phyloP scores from a whole-genome alignment of 2,888 invertebrate species.

The Graphium colonna region DNA sequence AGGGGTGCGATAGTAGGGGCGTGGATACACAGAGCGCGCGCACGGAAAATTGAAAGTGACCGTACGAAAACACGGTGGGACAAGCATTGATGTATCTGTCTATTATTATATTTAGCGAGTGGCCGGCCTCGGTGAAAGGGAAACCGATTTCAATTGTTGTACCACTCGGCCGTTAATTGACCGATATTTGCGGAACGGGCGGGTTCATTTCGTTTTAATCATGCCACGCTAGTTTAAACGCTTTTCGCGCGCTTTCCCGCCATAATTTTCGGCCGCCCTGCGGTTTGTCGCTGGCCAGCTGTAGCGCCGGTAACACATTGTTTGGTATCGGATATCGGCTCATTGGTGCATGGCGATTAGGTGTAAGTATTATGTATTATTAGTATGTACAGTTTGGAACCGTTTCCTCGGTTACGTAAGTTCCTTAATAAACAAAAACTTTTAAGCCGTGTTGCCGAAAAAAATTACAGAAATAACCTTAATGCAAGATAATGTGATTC shows the following conservation, averaged over 20 bases:
- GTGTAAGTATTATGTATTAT: too few relatives aligned
- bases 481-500: too few relatives aligned
- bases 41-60: constrained; percentile 70
- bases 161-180: constrained; percentile 56
- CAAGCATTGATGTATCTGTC: constrained; percentile 67
- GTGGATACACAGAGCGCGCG: constrained; percentile 25
- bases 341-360: background rate
- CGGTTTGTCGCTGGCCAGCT: background rate
- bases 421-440: too few relatives aligned
- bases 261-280: constrained; percentile 1
- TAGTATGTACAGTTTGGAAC: too few relatives aligned
- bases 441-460: too few relatives aligned
- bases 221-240: constrained; percentile 23
- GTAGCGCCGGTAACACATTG: background rate
- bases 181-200: constrained; percentile 71
- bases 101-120: constrained; percentile 77
- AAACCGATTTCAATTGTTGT: constrained; percentile 75
- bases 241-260: constrained; percentile 22
- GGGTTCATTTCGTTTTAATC: constrained; percentile 55
- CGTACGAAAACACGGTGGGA: constrained; percentile 57
- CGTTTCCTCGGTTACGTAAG: too few relatives aligned
- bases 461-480: too few relatives aligned
- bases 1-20: background rate
- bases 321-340: background rate
- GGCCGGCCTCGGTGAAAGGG: constrained; percentile 61